phyloP scores from a whole-genome alignment of 1,140 invertebrate species.

The Pantala flavescens region DNA sequence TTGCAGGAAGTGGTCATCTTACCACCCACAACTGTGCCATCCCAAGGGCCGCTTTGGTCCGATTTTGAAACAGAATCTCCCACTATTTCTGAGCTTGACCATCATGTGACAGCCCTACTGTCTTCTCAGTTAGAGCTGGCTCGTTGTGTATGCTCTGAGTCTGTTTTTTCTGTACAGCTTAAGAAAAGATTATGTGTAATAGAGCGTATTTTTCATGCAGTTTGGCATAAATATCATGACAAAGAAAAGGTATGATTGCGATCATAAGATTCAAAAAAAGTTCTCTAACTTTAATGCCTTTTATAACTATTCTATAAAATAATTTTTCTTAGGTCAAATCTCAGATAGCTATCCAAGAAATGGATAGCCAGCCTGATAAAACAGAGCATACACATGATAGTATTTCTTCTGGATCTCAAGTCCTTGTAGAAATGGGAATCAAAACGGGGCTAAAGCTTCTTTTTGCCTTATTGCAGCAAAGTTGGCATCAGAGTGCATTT shows the following conservation, averaged over 20 bases:
- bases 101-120: constrained; percentile 41
- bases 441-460: constrained; percentile 50
- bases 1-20: constrained; percentile 32
- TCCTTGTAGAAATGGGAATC: constrained; percentile 52
- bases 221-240: constrained; percentile 45
- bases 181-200: constrained; percentile 46
- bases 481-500: constrained; percentile 37
- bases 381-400: constrained; percentile 20
- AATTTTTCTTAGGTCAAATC: constrained; percentile 23
- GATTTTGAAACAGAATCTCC: constrained; percentile 38
- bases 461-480: constrained; percentile 49
- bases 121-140: constrained; percentile 44
- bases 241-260: constrained; percentile 30
- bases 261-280: neutral
- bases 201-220: constrained; percentile 48
- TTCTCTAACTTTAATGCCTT: no score
- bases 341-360: constrained; percentile 11
- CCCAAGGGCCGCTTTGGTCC: constrained; percentile 33
- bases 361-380: constrained; percentile 13
- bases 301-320: no score
- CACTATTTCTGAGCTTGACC: constrained; percentile 40
- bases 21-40: constrained; percentile 36
- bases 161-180: constrained; percentile 43
- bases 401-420: constrained; percentile 38
- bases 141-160: constrained; percentile 41